These are phyloP conservation scores for Acanthaster planci DNA, from an alignment of 35 echinoderm and acorn worm species.

Conservation along the genomic window DNA sequence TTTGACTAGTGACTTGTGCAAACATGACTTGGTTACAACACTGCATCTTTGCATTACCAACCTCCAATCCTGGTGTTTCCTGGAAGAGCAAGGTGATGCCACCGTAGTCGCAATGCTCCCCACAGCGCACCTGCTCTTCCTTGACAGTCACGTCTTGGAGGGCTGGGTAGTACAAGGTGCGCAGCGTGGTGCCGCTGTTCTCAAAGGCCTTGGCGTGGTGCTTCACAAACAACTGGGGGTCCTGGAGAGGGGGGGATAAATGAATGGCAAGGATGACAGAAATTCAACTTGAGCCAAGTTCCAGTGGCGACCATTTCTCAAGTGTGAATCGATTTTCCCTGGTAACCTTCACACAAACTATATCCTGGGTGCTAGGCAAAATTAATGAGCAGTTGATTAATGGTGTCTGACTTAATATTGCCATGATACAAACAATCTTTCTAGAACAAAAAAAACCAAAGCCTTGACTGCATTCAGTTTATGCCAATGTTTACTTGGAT, in stretches of 20 bases:
- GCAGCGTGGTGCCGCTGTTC: conserved; percentile 49
- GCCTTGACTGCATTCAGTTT: too few species aligned
- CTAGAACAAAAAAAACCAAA: too few species aligned
- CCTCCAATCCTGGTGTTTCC: conserved; percentile 82
- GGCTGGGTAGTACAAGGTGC: conserved; percentile 75
- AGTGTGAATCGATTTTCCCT: too few species aligned
- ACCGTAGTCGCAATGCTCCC: conserved; percentile 92
- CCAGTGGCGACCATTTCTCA: background rate
- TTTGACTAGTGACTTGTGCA: too few species aligned
- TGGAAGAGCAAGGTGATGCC: conserved; percentile 89
- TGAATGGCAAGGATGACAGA: too few species aligned
- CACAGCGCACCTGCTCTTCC: conserved; percentile 77
- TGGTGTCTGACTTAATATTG: too few species aligned
- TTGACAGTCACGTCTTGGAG: conserved; percentile 35
- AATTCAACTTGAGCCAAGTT: background rate
- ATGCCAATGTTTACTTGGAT: too few species aligned
- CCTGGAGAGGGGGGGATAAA: conserved; percentile 26
- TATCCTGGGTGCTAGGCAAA: too few species aligned
- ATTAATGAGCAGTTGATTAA: background rate
- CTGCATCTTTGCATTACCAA: background rate
- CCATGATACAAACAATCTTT: too few species aligned
- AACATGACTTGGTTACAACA: too few species aligned
- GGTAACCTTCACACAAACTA: too few species aligned
- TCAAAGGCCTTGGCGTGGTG: conserved; percentile 37
- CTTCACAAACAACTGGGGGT: conserved; percentile 68